phyloP scores from a whole-genome alignment of 2,888 invertebrate species.

The Mesoligia furuncula region DNA sequence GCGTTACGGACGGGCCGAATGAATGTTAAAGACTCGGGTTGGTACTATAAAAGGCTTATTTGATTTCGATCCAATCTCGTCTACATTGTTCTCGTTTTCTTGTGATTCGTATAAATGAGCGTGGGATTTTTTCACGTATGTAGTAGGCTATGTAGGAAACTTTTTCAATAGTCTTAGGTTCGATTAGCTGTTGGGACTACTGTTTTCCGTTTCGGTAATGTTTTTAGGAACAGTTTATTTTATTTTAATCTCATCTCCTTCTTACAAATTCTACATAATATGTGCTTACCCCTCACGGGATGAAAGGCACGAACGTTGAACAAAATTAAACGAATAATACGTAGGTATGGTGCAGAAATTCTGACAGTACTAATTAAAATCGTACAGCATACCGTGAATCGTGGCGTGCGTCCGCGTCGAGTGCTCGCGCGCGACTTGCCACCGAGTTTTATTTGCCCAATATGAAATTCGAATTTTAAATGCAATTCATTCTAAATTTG shows the following conservation, averaged over 20 bases:
- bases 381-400: conserved; percentile 65
- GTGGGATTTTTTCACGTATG: conserved; percentile 30
- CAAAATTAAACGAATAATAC: conserved; percentile 47
- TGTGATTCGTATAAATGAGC: conserved; percentile 50
- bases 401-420: conserved; percentile 37
- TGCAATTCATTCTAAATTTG: conserved; percentile 29
- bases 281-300: neutral
- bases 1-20: conserved; percentile 60
- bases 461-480: conserved; percentile 51
- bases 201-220: neutral
- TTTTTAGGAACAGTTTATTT: neutral
- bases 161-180: conserved; percentile 9
- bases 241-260: neutral
- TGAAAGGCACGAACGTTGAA: conserved; percentile 26
- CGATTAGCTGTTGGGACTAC: neutral
- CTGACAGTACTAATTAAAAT: conserved; percentile 65
- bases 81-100: conserved; percentile 57
- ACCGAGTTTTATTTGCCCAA: conserved; percentile 48
- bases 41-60: conserved; percentile 66
- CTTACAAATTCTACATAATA: neutral
- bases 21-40: conserved; percentile 65
- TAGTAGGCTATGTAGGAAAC: neutral
- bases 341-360: conserved; percentile 38
- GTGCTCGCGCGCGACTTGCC: conserved; percentile 44
- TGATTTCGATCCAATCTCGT: conserved; percentile 65